Evolutionary conservation across 1,140 invertebrate genomes (phyloP).

Genomic region (Heliothis subflexa): DNA sequence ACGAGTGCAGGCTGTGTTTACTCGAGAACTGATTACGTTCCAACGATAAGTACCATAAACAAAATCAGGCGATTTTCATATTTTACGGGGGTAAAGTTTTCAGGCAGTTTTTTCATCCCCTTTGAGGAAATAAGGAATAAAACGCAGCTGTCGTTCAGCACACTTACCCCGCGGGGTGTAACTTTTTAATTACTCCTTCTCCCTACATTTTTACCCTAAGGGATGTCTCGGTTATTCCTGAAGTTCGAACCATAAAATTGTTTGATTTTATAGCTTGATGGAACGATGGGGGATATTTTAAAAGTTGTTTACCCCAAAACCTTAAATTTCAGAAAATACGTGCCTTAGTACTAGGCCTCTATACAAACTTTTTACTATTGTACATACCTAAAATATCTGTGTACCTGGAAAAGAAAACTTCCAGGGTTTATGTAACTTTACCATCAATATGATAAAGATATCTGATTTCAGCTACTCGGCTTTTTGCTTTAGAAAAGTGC

Average conservation of each 20-base stretch:
- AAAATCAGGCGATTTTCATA: slow-evolving; percentile 35
- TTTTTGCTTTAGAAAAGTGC: too few relatives aligned
- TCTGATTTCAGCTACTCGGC: too few relatives aligned
- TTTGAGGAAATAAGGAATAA: slow-evolving; percentile 35
- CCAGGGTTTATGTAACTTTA: too few relatives aligned
- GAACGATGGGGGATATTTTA: not conserved
- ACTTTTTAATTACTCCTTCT: slow-evolving; percentile 44
- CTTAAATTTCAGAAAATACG: too few relatives aligned
- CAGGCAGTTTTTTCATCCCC: slow-evolving; percentile 27
- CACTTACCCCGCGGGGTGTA: slow-evolving; percentile 39
- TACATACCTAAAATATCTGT: too few relatives aligned
- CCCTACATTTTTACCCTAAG: slow-evolving; percentile 21
- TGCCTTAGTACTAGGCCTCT: too few relatives aligned
- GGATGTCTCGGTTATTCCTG: slow-evolving; percentile 40
- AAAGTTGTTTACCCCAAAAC: not conserved
- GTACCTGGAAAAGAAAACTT: too few relatives aligned
- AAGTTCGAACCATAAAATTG: slow-evolving; percentile 30
- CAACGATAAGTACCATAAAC: slow-evolving; percentile 36
- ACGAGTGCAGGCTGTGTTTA: slow-evolving; percentile 16
- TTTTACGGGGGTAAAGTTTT: slow-evolving; percentile 42
- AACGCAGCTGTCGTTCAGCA: slow-evolving; percentile 46
- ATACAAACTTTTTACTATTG: too few relatives aligned
- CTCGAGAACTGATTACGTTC: slow-evolving; percentile 6
- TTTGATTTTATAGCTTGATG: slow-evolving; percentile 36
- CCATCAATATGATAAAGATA: too few relatives aligned